Evolutionary conservation across 1,140 invertebrate genomes (phyloP), one percentile per base, ranked within the genome.

Genomic region (Scaptomyza graminum): DNA sequence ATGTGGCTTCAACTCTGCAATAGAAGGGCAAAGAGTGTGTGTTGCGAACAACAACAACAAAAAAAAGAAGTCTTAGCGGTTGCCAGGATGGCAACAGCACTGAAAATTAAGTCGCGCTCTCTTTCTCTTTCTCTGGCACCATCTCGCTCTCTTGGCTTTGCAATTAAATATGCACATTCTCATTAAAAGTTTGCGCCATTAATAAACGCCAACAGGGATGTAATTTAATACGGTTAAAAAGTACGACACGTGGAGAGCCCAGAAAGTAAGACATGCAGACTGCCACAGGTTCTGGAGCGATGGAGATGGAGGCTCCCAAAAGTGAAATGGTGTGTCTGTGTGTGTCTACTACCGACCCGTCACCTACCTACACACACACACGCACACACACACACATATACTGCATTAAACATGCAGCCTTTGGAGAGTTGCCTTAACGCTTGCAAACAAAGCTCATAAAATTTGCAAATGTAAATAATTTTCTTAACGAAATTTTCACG

Each of bases 161-260:
- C 85, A 90, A 90, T 90, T 90, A 90, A 90, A 88, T 90, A 90
- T 90, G 88, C 88, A 90, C 88, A 90, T 90, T 90, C 88, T 90
- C 88, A 90, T 90, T 90, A 90, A 90, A 90, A 90, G 83, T 90
- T 90, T 90, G 83, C 77, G 83, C 83, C 88, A 90, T 90, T 90
- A 90, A 90, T 90, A 90, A 90, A 90, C 82, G 88, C 83, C 83
- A 90, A 77, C 74, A 81, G 88, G 83, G 88, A 90, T 90, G 88
- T 83, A 69, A 88, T 88, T 80, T 79, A 88, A 90, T 80, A 84
- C 83, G 83, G 83, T 83, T 88, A 88, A 88, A 87, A 82, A 85
- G 81, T 84, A 85, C 81, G 78, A 85, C 81, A 84, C 69, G 81
- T 85, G 81, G 72, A 76, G 70, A 76, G 70, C 64, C 64, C 75